Evolutionary conservation across 1,140 invertebrate genomes (phyloP), one percentile per base, ranked within the genome.

Genomic region (Lysiphlebus fabarum): DNA sequence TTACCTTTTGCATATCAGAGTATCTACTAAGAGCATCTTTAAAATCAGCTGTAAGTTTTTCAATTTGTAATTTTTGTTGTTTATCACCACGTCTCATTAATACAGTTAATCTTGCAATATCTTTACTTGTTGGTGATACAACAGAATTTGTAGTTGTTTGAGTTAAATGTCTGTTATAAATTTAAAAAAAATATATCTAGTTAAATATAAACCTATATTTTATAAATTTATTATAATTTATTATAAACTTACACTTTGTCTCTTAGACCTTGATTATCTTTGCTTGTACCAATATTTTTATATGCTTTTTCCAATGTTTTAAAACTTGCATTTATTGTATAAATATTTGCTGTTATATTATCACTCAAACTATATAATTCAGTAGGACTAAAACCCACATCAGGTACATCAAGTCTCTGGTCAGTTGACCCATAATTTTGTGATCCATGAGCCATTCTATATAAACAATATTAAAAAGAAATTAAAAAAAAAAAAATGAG

Each of bases 1-100:
- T 58, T 79, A 90, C 89, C 80, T 91, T 90, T 74, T 94, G 92
- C 65, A 90, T 81, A 11, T 81, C 75, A 45, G 88, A 87, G 69
- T 93, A 95, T 72, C 85, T 87, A 47, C 87, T 84, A 0, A 94
- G 79, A 8, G 90, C 86, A 66, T 89, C 88, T 63, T 86, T 86
- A 70, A 93, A 94, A 64, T 90, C 88, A 66, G 86, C 86, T 6
- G 86, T 90, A 1, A 95, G 80, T 74, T 90, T 86, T 64, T 92
- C 91, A 45, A 91, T 83, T 77, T 93, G 90, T 61, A 94, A 79
- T 69, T 90, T 90, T 67, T 90, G 88, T 57, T 88, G 85, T 69
- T 91, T 89, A 70, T 90, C 87, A 2, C 85, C 85, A 66, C 82
- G 82, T 49, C 83, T 76, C 55, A 86, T 85, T 7, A 89, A 76